Evolutionary conservation across 53 echinoderm and acorn worm genomes (phyloP), one percentile per base, ranked within the genome.

Genomic region (Holothuria leucospilota): DNA sequence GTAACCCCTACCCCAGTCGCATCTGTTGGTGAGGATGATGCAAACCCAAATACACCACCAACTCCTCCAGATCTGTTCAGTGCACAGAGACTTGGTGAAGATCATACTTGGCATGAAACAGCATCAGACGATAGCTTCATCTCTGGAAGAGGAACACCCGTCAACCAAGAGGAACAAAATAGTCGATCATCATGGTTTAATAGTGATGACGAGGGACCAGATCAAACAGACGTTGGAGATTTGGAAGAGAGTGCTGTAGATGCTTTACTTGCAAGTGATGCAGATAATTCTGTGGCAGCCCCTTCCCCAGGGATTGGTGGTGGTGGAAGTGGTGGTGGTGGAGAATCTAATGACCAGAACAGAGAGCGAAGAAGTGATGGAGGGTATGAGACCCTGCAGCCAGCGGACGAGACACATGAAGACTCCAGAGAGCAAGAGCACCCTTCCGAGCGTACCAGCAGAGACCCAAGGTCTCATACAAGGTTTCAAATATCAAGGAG

Each of bases 101-200:
- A 75, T 27, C 49, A 21, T 49, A 18, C 15, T 56, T 75, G 75
- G 75, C 20, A 24, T 20, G 75, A 75, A 23, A 49, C 75, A 16
- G 75, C 75, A 49, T 75, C 75, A 20, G 75, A 75, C 16, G 75
- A 75, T 10, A 75, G 75, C 52, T 52, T 75, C 10, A 25, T 75
- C 24, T 40, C 49, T 2, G 75, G 75, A n/a, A 23, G 75, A 20
- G 53, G 75, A 27, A 75, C 75, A 24, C 75, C 75, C 2, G 27
- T 75, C 8, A 75, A 75, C 23, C 9, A 52, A 11, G 75, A 75
- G 75, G 75, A 75, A n/a, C 75, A 75, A 27, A 49, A 75, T 49
- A 75, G 75, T 49, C 49, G 52, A 40, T 75, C 51, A 23, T 75
- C 75, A 15, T 75, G 75, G 75, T 52, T 75, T 5, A 46, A 75